Evolutionary conservation across 37 sponge, comb jelly and placozoan genomes (phyloP).

Genomic region (Eunapius fragilis): DNA sequence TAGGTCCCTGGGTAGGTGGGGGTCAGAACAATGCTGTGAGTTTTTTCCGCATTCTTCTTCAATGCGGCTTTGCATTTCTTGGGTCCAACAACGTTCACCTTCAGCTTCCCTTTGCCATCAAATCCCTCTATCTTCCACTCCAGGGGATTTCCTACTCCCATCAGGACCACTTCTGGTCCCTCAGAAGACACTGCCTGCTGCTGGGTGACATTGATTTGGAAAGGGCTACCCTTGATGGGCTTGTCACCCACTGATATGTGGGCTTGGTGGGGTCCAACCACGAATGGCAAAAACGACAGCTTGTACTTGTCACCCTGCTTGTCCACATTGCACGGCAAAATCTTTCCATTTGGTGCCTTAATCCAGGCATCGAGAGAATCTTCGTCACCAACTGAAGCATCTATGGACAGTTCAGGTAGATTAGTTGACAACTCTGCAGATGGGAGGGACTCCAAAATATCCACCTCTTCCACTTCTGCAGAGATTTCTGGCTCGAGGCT

Average conservation of each 20-base stretch:
- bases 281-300: no score
- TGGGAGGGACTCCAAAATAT: conserved; percentile 16
- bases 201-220: conserved; percentile 18
- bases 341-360: no score
- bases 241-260: conserved; percentile 5
- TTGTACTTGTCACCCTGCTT: no score
- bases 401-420: no score
- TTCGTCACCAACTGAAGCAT: no score
- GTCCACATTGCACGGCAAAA: no score
- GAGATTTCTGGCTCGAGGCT: conserved; percentile 33
- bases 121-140: conserved; percentile 46
- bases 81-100: conserved; percentile 43
- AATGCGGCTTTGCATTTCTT: neutral
- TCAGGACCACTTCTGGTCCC: no score
- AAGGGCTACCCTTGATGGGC: conserved; percentile 29
- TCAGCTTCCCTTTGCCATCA: conserved; percentile 70
- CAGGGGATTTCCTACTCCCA: conserved; percentile 22
- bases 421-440: neutral
- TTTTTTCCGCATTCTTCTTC: conserved; percentile 46
- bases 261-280: no score
- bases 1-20: conserved; percentile 52
- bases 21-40: conserved; percentile 20
- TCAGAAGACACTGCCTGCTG: no score
- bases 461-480: conserved; percentile 7
- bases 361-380: no score